A percentile compares a stretch with the other conserved stretches of the same genome.
phyloP scores from a whole-genome alignment of 2,113 vertebrate genomes.

The Siniperca chuatsi region DNA sequence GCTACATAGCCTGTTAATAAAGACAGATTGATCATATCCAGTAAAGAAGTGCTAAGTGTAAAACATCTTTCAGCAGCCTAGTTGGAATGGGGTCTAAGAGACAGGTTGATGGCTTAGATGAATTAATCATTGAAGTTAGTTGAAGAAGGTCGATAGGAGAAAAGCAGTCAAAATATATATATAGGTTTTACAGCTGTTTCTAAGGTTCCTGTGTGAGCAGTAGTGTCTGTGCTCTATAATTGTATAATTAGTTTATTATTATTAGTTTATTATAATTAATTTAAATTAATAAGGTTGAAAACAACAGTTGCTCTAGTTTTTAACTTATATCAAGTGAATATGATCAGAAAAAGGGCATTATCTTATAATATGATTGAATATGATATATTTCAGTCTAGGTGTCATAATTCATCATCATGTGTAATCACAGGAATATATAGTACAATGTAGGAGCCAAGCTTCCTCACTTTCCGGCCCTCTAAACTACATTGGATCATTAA shows the following conservation, averaged over 20 bases:
- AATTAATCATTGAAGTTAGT: too few relatives aligned
- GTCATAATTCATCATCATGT: slow-evolving; percentile 15
- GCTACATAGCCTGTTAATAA: too few relatives aligned
- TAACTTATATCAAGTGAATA: background rate
- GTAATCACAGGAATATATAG: slow-evolving; percentile 4
- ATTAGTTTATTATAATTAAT: background rate
- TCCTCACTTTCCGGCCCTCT: background rate
- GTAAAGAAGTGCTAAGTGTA: too few relatives aligned
- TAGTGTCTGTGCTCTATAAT: background rate
- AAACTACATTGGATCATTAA: slow-evolving; percentile 38
- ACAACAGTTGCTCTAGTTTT: background rate
- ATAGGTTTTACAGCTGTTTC: too few relatives aligned
- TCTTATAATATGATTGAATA: background rate
- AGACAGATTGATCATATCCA: too few relatives aligned
- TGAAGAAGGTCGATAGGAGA: too few relatives aligned
- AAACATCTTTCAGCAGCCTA: too few relatives aligned
- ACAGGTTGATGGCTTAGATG: too few relatives aligned
- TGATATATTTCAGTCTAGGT: background rate
- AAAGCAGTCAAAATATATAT: too few relatives aligned
- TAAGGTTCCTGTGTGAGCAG: background rate
- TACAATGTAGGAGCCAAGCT: background rate
- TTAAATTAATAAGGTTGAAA: background rate
- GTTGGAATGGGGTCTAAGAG: too few relatives aligned
- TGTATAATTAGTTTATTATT: background rate
- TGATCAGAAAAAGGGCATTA: background rate